Base-by-base conservation (phyloP, 1,140 invertebrate species). In the Macrostomum lignano region DNA sequence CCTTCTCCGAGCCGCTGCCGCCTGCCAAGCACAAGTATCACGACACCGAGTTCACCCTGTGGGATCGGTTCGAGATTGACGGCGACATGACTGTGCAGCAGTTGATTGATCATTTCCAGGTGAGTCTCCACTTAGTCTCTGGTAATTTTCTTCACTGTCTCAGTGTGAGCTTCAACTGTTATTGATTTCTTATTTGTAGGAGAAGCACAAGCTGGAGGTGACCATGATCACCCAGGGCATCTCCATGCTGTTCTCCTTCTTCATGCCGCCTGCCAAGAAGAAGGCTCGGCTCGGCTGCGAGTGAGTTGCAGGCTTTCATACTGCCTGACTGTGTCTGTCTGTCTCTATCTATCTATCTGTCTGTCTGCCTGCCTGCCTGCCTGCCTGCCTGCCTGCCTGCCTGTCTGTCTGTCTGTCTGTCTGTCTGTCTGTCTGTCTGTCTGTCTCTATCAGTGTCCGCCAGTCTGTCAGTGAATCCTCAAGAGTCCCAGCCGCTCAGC, bases 141-240 rank as follows among this genome's bases (percentile, higher is more conserved):
- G 21, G 15, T 14, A 3, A 31, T 33, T 17, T 5, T 21, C 32
- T 7, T 21, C 9, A 33, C n/a, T 9, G 9, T n/a, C 11, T 7
- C 9, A 34, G 15, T 7, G 28, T 9, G 10, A 33, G 34, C n/a
- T n/a, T n/a, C n/a, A n/a, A n/a, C n/a, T n/a, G n/a, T n/a, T n/a
- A n/a, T n/a, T n/a, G n/a, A 32, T n/a, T 32, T 34, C 32, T 21
- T 37, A 7, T 38, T 45, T 46, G 25, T 40, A 61, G 58, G 67
- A 73, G 17, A 64, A 77, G 44, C 70, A 88, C 45, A 72, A 77
- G 40, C 57, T 94, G 14, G 77, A 93, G 51, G 84, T 94, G 13
- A 88, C 82, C 1, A 96, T 96, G 88, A 53, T 96, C 33, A 91
- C 82, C 10, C 82, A 93, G 49, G 84, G 84, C 17, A 81, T 96